Evolutionary conservation across 2,888 invertebrate species (phyloP).

Genomic region (Seladonia tumulorum): DNA sequence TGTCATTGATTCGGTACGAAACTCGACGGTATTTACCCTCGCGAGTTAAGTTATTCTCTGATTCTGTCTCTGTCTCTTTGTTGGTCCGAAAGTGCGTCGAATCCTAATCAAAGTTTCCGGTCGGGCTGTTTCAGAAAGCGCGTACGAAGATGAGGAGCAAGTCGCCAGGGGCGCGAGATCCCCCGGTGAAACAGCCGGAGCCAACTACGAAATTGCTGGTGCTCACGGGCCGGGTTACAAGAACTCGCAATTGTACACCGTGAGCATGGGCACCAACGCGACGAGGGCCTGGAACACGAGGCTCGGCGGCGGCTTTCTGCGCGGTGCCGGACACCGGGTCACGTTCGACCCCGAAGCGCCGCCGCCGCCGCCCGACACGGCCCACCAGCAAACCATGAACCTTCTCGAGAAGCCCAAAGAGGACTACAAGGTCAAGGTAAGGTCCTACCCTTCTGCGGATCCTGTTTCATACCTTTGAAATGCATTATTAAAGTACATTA

Average conservation of each 20-base stretch:
- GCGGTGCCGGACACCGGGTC: slow-evolving; percentile 76
- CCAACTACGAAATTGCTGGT: slow-evolving; percentile 64
- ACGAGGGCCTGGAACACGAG: slow-evolving; percentile 50
- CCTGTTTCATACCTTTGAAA: too few relatives aligned
- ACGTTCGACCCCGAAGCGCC: slow-evolving; percentile 86
- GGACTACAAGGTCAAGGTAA: slow-evolving; percentile 92
- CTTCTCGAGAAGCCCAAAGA: slow-evolving; percentile 88
- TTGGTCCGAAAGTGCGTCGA: neutral
- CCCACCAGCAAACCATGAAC: slow-evolving; percentile 82
- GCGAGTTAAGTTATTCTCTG: neutral
- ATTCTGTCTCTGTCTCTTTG: too few relatives aligned
- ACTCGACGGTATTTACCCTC: neutral
- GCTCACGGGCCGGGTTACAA: slow-evolving; percentile 21
- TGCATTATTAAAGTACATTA: too few relatives aligned
- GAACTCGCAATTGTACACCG: neutral
- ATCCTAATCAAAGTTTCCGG: neutral
- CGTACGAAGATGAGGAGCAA: slow-evolving; percentile 87
- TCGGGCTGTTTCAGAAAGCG: slow-evolving; percentile 85
- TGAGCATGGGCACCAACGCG: slow-evolving; percentile 73
- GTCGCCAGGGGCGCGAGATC: slow-evolving; percentile 82
- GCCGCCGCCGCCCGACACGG: slow-evolving; percentile 78
- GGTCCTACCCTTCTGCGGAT: neutral
- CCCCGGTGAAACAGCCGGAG: slow-evolving; percentile 79
- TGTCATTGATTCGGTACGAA: neutral
- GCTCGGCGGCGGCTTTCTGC: slow-evolving; percentile 66